These are phyloP conservation scores for Phorcus lineatus DNA, from an alignment of 2,888 invertebrate genomes.

Conservation along the genomic window DNA sequence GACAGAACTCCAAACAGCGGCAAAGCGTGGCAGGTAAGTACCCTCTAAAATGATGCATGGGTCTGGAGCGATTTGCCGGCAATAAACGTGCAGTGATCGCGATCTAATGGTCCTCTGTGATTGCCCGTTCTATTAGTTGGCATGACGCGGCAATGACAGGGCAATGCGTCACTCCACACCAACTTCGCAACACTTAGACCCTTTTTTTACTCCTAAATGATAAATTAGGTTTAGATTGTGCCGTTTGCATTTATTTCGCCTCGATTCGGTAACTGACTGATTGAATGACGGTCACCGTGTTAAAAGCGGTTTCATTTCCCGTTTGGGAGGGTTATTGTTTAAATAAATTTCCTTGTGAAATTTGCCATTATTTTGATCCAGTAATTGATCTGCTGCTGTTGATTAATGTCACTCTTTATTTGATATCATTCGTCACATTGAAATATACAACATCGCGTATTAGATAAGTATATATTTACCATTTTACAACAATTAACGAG, in stretches of 20 bases:
- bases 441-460: no score
- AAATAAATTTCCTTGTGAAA: no score
- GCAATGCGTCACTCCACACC: not conserved
- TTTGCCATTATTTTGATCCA: no score
- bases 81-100: not conserved
- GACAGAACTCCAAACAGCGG: slow-evolving; percentile 63
- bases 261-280: not conserved
- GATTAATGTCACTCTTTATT: no score
- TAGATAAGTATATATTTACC: no score
- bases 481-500: no score
- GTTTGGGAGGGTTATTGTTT: not conserved
- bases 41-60: not conserved
- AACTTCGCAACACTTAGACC: slow-evolving; percentile 1
- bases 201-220: slow-evolving; percentile 14
- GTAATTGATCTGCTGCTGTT: no score
- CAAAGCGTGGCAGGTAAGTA: slow-evolving; percentile 42
- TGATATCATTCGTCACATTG: no score
- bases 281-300: not conserved
- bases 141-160: slow-evolving; percentile 15
- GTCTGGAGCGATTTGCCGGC: not conserved
- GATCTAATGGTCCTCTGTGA: not conserved
- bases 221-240: slow-evolving; percentile 18
- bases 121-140: slow-evolving; percentile 12
- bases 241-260: slow-evolving; percentile 12
- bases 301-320: not conserved